A percentile compares a stretch with the other conserved stretches of the same genome.
phyloP scores from a whole-genome alignment of 2,797 vertebrate species.

The Capromys pilorides region DNA sequence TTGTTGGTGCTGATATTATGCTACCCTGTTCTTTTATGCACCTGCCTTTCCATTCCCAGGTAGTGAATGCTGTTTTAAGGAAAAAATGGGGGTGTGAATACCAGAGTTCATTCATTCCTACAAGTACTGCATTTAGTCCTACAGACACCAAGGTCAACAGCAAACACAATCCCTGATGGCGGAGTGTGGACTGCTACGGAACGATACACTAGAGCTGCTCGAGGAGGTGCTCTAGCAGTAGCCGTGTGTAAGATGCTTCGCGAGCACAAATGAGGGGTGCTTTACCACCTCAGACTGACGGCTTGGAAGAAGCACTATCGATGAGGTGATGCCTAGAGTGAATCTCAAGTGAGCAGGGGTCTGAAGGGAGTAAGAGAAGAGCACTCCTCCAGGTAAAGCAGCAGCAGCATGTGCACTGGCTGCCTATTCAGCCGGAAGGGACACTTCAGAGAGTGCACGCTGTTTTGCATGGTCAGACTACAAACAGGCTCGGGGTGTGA shows the following conservation, averaged over 20 bases:
- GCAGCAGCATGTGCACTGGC: not conserved
- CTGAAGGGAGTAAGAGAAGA: not conserved
- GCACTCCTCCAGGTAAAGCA: not conserved
- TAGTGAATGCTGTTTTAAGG: not conserved
- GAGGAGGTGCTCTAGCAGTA: not conserved
- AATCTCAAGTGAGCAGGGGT: not conserved
- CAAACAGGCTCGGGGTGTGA: not conserved
- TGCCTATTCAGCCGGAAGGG: not conserved
- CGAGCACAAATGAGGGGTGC: not conserved
- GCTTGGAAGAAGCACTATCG: not conserved
- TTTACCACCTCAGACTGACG: not conserved
- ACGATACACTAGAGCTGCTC: not conserved
- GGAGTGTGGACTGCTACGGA: slow-evolving; percentile 4
- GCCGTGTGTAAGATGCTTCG: not conserved
- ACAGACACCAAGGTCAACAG: not conserved
- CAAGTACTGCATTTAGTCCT: not conserved
- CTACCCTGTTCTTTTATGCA: not conserved
- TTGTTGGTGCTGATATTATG: not conserved
- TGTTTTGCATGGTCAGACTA: not conserved
- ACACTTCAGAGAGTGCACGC: not conserved
- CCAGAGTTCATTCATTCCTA: not conserved
- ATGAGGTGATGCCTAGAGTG: not conserved
- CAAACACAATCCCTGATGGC: slow-evolving; percentile 3
- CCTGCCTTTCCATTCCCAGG: not conserved
- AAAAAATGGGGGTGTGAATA: not conserved